A percentile compares a stretch with the other conserved stretches of the same genome.
Evolutionary conservation across 1,140 invertebrate genomes (phyloP).

Genomic region (Antheraea pernyi): DNA sequence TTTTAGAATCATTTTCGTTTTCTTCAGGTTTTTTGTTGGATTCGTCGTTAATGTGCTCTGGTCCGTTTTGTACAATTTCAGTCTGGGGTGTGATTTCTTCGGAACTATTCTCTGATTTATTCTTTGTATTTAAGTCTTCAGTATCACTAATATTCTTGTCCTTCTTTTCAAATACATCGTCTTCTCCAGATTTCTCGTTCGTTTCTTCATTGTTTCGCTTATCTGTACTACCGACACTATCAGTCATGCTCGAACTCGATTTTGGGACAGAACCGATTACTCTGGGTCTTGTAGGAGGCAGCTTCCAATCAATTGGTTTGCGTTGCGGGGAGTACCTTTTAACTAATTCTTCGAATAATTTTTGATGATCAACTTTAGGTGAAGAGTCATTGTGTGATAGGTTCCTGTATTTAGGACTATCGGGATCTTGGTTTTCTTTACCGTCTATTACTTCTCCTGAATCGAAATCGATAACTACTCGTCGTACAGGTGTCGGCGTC

Average conservation of each 20-base stretch:
- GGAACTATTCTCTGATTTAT: conserved; percentile 19
- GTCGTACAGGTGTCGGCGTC: conserved; percentile 60
- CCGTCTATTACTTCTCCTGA: conserved; percentile 39
- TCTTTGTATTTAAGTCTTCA: conserved; percentile 7
- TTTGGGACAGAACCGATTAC: conserved; percentile 69
- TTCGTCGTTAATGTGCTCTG: conserved; percentile 20
- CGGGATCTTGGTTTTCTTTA: conserved; percentile 56
- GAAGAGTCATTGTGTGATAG: conserved; percentile 46
- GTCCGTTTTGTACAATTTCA: conserved; percentile 50
- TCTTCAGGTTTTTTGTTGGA: conserved; percentile 12
- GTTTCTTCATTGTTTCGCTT: conserved; percentile 40
- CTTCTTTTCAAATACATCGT: conserved; percentile 63
- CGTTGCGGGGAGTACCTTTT: conserved; percentile 71
- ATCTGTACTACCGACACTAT: conserved; percentile 45
- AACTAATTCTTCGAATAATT: conserved; percentile 66
- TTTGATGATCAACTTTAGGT: conserved; percentile 63
- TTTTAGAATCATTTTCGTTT: conserved; percentile 41
- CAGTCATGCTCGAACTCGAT: conserved; percentile 56
- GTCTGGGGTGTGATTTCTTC: conserved; percentile 33
- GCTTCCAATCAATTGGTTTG: conserved; percentile 65
- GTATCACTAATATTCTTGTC: conserved; percentile 20
- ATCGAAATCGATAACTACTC: conserved; percentile 56
- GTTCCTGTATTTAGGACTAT: conserved; percentile 47
- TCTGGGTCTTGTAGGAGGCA: conserved; percentile 66
- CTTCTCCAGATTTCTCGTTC: conserved; percentile 39